Base-by-base conservation (phyloP, 2,113 vertebrate species). In the Periophthalmodon schlosseri region DNA sequence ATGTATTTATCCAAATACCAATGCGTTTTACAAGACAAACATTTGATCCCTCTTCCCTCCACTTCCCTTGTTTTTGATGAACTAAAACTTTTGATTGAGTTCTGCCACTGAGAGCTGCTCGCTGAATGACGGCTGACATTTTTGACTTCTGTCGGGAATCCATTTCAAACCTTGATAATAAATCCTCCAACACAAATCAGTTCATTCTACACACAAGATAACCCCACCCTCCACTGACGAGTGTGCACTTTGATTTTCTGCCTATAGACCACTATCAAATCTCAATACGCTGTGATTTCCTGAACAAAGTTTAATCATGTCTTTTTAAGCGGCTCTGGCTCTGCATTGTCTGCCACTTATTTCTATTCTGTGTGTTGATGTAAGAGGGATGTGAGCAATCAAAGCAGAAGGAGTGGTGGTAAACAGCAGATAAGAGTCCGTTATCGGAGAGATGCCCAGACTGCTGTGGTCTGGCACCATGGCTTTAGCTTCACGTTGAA, bases 251-350 rank as follows among this genome's bases (percentile, higher is more conserved):
- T 33, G 73, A 68, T 77, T 73, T 56, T 67, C n/a, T 21, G 54
- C 36, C 14, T 52, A 20, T n/a, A 65, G 56, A 67, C 50, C 14
- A 58, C 23, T 71, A 18, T 73, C 4, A 15, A 74, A 21, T 76
- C 70, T 72, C 66, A 78, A 71, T 77, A 23, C 60, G 18, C 20
- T 2, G n/a, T 66, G 80, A 80, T 81, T 79, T 18, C 58, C 68
- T 68, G 50, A 77, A 80, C 67, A 74, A 77, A 84, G 72, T 74
- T 84, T 66, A 82, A 84, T 82, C 69, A 61, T 44, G 36, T 57
- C 21, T 50, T 74, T 70, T 18, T 73, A 33, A 57, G 50, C 61
- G 44, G 44, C 72, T 72, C 47, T 76, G 66, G 74, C 75, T 75
- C 69, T 44, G 7, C 54, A n/a, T 39, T 70, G 49, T 47, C 39